phyloP scores from a whole-genome alignment of 23 tunicate genomes.

The Ciona savignyi region DNA sequence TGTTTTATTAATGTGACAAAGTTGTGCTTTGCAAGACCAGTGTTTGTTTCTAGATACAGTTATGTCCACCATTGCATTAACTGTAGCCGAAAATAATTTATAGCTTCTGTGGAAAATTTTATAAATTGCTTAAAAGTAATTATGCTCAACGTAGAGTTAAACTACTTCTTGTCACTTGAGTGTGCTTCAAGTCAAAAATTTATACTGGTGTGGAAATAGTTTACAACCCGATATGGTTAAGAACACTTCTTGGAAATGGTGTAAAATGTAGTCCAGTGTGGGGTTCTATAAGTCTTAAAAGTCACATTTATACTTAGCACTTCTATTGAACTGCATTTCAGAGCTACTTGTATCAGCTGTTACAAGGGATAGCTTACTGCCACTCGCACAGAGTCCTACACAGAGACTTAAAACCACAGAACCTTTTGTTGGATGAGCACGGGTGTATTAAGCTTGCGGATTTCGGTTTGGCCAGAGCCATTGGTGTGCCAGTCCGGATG shows the following conservation, averaged over 20 bases:
- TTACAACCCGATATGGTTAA: no score
- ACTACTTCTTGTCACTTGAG: no score
- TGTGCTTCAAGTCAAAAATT: no score
- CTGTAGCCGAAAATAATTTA: no score
- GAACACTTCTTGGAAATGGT: no score
- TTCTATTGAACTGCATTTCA: conserved; percentile 7
- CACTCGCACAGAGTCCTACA: conserved; percentile 97
- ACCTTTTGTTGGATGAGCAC: conserved; percentile 75
- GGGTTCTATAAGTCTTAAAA: background rate
- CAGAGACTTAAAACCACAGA: conserved; percentile 97
- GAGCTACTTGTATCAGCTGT: conserved; percentile 86
- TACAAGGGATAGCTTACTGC: conserved; percentile 96
- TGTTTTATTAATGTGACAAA: background rate
- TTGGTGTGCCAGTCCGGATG: conserved; percentile 95
- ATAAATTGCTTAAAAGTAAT: no score
- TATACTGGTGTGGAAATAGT: no score
- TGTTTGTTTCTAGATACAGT: background rate
- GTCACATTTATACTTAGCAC: background rate
- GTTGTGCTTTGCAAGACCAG: background rate
- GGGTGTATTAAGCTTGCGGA: conserved; percentile 97
- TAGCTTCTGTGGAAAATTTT: no score
- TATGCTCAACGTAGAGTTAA: no score
- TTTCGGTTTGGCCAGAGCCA: conserved; percentile 94
- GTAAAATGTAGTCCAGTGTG: no score
- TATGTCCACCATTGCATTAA: no score